phyloP scores from a whole-genome alignment of 2,797 vertebrate genomes.

The Gambelia wislizenii region DNA sequence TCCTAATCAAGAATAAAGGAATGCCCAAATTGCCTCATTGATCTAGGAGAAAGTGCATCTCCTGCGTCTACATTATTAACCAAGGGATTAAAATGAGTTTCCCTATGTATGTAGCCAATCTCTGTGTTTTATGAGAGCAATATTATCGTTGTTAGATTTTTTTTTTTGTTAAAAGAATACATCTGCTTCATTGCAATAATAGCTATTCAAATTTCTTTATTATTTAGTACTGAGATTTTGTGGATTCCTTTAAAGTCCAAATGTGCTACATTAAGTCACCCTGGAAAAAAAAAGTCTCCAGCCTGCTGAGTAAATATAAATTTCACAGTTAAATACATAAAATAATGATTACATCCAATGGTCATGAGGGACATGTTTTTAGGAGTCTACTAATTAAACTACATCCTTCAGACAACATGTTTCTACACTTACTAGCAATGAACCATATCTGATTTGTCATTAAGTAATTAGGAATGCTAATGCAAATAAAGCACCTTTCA shows the following conservation, averaged over 20 bases:
- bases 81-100: conserved; percentile 68
- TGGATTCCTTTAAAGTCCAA: conserved; percentile 65
- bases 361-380: conserved; percentile 90
- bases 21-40: conserved; percentile 70
- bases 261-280: conserved; percentile 67
- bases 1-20: conserved; percentile 75
- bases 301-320: conserved; percentile 82
- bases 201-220: conserved; percentile 52
- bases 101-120: conserved; percentile 53
- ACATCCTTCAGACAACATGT: conserved; percentile 90
- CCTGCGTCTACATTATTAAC: conserved; percentile 65
- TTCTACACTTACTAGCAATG: conserved; percentile 91
- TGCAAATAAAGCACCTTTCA: conserved; percentile 96
- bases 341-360: conserved; percentile 85
- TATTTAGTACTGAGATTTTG: conserved; percentile 71
- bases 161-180: conserved; percentile 19
- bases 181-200: conserved; percentile 60
- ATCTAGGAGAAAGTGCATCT: conserved; percentile 61
- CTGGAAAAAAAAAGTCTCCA: conserved; percentile 52
- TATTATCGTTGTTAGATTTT: conserved; percentile 58
- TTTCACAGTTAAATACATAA: conserved; percentile 91
- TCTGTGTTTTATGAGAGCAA: conserved; percentile 66
- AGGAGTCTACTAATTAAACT: conserved; percentile 93
- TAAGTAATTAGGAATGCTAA: conserved; percentile 99
- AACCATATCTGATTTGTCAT: conserved; percentile 98